Percentiles rank a stretch among this genome's conserved stretches.
Conservation (phyloP, 2,113 vertebrate genomes). For the Sclerurus mexicanus region DNA sequence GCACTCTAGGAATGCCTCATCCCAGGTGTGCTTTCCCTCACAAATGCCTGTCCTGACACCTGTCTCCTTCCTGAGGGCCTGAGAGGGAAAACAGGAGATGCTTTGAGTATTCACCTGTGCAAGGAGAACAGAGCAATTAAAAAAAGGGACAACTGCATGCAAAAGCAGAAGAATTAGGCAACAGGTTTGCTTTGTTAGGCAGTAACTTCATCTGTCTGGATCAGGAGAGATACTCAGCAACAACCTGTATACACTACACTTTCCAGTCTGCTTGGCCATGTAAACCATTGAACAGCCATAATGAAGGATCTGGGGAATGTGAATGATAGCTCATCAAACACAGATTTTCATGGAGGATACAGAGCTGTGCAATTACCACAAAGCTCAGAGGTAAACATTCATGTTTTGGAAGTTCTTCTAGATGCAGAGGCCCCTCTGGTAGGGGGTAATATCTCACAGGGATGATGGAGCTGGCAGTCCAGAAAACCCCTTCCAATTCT, state of each 20-base stretch:
- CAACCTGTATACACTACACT: background rate
- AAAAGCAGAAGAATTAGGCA: background rate
- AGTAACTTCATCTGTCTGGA: background rate
- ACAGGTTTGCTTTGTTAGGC: background rate
- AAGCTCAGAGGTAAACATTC: background rate
- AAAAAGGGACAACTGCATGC: background rate
- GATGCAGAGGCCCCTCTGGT: background rate
- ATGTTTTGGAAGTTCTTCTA: background rate
- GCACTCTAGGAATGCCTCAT: background rate
- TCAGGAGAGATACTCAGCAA: background rate
- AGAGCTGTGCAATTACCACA: background rate
- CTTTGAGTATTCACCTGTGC: background rate
- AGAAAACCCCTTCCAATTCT: background rate
- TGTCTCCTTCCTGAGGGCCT: background rate
- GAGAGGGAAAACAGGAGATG: background rate
- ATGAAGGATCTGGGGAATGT: background rate
- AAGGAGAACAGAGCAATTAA: background rate
- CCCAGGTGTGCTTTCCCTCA: background rate
- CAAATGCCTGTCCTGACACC: background rate
- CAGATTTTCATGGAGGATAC: background rate
- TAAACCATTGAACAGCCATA: background rate
- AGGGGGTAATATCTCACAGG: background rate
- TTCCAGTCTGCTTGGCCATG: background rate
- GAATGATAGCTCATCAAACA: background rate
- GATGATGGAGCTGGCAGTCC: background rate